Percentiles rank a stretch among this genome's conserved stretches.
These are phyloP conservation scores for Epinephelus cyanopodus DNA, from an alignment of 2,113 vertebrate genomes.

Conservation along the genomic window DNA sequence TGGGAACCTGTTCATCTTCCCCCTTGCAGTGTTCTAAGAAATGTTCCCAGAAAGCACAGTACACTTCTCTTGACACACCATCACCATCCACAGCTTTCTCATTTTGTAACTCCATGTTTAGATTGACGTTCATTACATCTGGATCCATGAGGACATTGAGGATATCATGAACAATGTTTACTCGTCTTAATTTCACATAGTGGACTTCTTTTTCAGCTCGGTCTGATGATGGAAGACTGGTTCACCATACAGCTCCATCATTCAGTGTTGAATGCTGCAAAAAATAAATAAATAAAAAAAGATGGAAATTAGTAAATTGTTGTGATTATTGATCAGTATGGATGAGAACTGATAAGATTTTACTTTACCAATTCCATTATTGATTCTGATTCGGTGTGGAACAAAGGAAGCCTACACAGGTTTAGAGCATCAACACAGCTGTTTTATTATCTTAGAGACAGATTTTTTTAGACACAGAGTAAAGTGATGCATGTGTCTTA, in stretches of 20 bases:
- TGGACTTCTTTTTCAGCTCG: slow-evolving; percentile 28
- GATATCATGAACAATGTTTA: slow-evolving; percentile 35
- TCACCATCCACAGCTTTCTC: slow-evolving; percentile 38
- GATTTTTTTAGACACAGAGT: too few species aligned
- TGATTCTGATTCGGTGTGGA: too few species aligned
- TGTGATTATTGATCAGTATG: too few species aligned
- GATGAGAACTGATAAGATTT: too few species aligned
- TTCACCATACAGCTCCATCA: not conserved
- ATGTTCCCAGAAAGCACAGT: slow-evolving; percentile 46
- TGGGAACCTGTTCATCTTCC: slow-evolving; percentile 30
- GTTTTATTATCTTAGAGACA: too few species aligned
- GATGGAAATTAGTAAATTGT: too few species aligned
- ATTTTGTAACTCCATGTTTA: slow-evolving; percentile 19
- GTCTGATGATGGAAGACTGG: slow-evolving; percentile 21
- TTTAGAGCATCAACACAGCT: not conserved
- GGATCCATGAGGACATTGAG: slow-evolving; percentile 31
- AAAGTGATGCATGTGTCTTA: too few species aligned
- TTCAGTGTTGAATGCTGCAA: slow-evolving; percentile 28
- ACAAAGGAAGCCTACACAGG: not conserved
- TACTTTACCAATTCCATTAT: too few species aligned
- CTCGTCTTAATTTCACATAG: slow-evolving; percentile 19
- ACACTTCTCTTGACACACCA: slow-evolving; percentile 38
- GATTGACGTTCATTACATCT: slow-evolving; percentile 16
- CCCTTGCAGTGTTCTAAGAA: slow-evolving; percentile 47
- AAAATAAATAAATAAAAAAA: not conserved